Evolutionary conservation across 2,797 vertebrate genomes (phyloP).

Genomic region (Spondyliosoma cantharus): DNA sequence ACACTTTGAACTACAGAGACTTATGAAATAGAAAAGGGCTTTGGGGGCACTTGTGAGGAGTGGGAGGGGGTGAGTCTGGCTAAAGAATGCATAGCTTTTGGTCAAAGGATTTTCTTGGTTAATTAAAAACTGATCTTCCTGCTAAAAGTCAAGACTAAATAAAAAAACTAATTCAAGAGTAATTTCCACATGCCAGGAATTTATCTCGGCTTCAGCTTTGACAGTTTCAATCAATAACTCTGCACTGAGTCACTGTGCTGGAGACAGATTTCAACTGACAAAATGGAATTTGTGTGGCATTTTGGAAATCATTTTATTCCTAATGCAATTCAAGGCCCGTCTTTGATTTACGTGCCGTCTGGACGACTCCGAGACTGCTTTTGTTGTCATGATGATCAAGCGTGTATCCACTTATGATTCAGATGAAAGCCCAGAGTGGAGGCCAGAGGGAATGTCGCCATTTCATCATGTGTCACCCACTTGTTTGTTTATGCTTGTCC

Average conservation of each 20-base stretch:
- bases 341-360: constrained; percentile 55
- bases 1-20: constrained; percentile 37
- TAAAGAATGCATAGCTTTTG: constrained; percentile 57
- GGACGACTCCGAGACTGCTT: constrained; percentile 57
- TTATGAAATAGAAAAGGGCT: constrained; percentile 36
- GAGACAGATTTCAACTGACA: constrained; percentile 26
- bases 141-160: constrained; percentile 52
- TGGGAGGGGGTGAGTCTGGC: constrained; percentile 11
- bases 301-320: constrained; percentile 44
- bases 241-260: constrained; percentile 36
- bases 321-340: constrained; percentile 32
- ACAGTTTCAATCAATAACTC: constrained; percentile 58
- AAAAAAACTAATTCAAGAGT: constrained; percentile 46
- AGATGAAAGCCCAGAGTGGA: constrained; percentile 74
- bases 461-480: constrained; percentile 75
- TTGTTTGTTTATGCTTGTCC: constrained; percentile 75
- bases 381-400: constrained; percentile 62
- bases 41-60: constrained; percentile 32
- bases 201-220: constrained; percentile 42
- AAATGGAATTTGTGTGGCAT: constrained; percentile 34
- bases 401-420: constrained; percentile 59
- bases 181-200: constrained; percentile 56
- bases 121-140: constrained; percentile 72
- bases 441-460: constrained; percentile 61
- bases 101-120: constrained; percentile 60